phyloP scores from a whole-genome alignment of 2,113 vertebrate genomes.

The Paedocypris sp. region DNA sequence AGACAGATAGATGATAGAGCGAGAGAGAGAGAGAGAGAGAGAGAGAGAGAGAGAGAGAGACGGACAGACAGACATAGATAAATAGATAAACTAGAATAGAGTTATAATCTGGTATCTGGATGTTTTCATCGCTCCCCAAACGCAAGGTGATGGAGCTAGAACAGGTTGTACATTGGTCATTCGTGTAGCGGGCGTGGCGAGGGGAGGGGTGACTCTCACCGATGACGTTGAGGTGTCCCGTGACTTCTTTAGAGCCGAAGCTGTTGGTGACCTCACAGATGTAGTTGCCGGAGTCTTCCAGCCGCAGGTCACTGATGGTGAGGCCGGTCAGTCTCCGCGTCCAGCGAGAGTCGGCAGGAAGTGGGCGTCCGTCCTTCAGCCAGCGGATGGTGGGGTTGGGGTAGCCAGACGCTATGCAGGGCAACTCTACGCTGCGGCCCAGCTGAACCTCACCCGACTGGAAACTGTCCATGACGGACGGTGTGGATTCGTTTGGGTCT shows the following conservation, averaged over 20 bases:
- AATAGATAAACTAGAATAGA: too few relatives aligned
- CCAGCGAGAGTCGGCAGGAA: slow-evolving; percentile 85
- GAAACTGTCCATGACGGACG: slow-evolving; percentile 88
- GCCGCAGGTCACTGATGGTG: slow-evolving; percentile 78
- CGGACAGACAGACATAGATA: too few relatives aligned
- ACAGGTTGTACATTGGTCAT: too few relatives aligned
- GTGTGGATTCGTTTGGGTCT: slow-evolving; percentile 90
- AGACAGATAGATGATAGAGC: too few relatives aligned
- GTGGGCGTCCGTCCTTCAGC: slow-evolving; percentile 87
- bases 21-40: too few relatives aligned
- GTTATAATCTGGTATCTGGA: too few relatives aligned
- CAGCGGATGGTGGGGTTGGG: slow-evolving; percentile 88
- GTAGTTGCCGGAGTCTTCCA: slow-evolving; percentile 93
- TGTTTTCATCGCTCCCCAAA: too few relatives aligned
- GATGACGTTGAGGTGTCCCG: slow-evolving; percentile 81
- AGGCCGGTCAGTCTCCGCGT: slow-evolving; percentile 80
- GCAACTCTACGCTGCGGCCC: slow-evolving; percentile 77
- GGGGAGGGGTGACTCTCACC: too few relatives aligned
- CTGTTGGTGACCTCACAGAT: slow-evolving; percentile 97
- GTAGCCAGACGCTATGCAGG: slow-evolving; percentile 90
- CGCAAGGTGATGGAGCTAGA: too few relatives aligned
- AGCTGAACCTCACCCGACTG: slow-evolving; percentile 81
- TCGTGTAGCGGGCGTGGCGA: too few relatives aligned
- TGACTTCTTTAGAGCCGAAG: slow-evolving; percentile 91
- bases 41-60: too few relatives aligned